phyloP scores from a whole-genome alignment of 2,113 vertebrate species.

The Apaloderma vittatum region DNA sequence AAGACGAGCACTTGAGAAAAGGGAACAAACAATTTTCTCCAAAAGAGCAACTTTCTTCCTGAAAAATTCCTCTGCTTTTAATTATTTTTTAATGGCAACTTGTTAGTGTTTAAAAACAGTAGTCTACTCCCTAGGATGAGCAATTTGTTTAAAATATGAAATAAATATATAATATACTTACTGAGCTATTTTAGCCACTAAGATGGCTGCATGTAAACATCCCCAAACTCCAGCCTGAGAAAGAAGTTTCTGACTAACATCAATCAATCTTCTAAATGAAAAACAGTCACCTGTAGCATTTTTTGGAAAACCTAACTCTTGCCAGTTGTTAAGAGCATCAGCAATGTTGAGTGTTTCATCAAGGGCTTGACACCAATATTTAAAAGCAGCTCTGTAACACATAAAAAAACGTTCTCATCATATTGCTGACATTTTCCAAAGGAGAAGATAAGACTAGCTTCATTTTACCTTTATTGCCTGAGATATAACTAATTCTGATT shows the following conservation, averaged over 20 bases:
- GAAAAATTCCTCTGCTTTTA: not conserved
- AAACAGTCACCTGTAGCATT: not conserved
- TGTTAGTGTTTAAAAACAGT: not conserved
- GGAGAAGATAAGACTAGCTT: conserved; percentile 29
- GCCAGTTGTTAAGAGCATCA: conserved; percentile 86
- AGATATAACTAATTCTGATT: conserved; percentile 20
- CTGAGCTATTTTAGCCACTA: conserved; percentile 94
- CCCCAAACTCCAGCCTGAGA: conserved; percentile 90
- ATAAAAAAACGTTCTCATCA: conserved; percentile 13
- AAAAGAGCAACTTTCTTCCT: not conserved
- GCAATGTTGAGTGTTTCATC: conserved; percentile 85
- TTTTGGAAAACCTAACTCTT: conserved; percentile 74
- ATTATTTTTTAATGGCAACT: not conserved
- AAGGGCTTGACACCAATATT: conserved; percentile 90
- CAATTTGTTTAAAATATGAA: not conserved
- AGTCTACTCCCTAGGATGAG: not conserved
- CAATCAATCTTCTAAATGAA: conserved; percentile 42
- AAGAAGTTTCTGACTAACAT: conserved; percentile 84
- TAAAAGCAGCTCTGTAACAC: conserved; percentile 85
- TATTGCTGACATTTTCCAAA: conserved; percentile 51
- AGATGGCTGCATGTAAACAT: conserved; percentile 89
- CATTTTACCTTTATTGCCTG: not conserved
- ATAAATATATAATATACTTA: conserved; percentile 76
- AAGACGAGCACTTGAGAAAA: not conserved
- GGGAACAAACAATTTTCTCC: not conserved